Conservation (phyloP, 1,140 invertebrate genomes). For the Rhagoletis zephyria region DNA sequence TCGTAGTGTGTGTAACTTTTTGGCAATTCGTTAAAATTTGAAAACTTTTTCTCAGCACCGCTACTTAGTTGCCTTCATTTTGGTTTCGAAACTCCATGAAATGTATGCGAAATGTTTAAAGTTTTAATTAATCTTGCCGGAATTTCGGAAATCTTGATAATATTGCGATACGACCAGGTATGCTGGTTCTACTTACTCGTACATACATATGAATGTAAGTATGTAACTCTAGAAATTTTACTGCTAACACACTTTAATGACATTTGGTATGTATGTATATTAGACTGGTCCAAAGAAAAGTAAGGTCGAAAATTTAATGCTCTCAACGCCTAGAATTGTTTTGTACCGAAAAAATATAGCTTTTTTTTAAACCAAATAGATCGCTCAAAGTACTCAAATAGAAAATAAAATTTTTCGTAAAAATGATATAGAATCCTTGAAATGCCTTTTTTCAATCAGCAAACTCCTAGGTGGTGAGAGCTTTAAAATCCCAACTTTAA, state of each 20-base stretch:
- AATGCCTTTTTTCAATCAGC: no score
- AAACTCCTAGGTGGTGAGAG: no score
- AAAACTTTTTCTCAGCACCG: neutral
- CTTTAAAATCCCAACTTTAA: no score
- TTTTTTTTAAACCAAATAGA: no score
- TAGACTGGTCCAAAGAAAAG: neutral
- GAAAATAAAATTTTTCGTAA: no score
- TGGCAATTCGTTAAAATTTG: neutral
- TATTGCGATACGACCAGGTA: neutral
- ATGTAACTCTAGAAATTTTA: neutral
- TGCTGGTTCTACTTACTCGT: no score
- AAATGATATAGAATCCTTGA: no score
- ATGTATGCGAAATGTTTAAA: conserved; percentile 4
- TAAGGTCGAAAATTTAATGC: no score
- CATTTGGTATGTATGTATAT: neutral
- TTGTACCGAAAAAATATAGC: no score
- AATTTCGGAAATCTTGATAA: neutral
- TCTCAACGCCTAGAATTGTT: no score
- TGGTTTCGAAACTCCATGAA: neutral
- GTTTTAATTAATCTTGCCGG: conserved; percentile 31
- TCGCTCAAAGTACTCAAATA: no score
- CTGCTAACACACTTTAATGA: neutral
- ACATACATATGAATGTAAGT: neutral
- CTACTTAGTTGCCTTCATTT: neutral
- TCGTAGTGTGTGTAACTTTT: neutral